Evolutionary conservation across 2,113 vertebrate species (phyloP).

Genomic region (Peromyscus maniculatus): DNA sequence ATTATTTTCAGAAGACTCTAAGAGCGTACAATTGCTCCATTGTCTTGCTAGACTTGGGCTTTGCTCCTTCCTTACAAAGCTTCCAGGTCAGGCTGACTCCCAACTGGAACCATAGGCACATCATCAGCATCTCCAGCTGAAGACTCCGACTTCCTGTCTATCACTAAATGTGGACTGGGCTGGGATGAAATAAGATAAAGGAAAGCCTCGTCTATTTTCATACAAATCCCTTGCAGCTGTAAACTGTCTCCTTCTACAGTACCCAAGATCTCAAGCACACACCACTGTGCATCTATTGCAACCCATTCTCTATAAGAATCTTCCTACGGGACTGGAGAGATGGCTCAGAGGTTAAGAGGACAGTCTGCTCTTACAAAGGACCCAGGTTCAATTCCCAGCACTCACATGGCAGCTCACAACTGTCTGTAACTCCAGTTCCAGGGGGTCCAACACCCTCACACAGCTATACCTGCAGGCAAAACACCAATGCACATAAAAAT

Average conservation of each 20-base stretch:
- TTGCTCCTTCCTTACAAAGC: neutral
- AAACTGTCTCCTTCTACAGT: neutral
- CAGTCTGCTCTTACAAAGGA: neutral
- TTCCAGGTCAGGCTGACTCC: neutral
- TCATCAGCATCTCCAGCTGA: neutral
- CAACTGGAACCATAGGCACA: neutral
- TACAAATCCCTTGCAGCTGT: neutral
- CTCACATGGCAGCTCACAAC: too few species aligned
- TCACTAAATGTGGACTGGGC: neutral
- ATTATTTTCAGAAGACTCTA: neutral
- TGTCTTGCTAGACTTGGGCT: neutral
- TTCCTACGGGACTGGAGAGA: neutral
- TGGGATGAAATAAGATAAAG: neutral
- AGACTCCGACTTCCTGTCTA: neutral
- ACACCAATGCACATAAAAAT: neutral
- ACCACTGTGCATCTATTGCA: neutral
- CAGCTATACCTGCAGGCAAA: too few species aligned
- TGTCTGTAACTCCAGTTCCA: too few species aligned
- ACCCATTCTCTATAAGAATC: too few species aligned
- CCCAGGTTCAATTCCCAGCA: too few species aligned
- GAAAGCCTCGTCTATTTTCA: neutral
- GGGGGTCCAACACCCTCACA: too few species aligned
- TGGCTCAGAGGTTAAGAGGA: neutral
- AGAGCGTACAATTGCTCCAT: neutral
- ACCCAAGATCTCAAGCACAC: neutral